These are phyloP conservation scores for Synergus gifuensis DNA, from an alignment of 2,888 invertebrate genomes.

Conservation along the genomic window DNA sequence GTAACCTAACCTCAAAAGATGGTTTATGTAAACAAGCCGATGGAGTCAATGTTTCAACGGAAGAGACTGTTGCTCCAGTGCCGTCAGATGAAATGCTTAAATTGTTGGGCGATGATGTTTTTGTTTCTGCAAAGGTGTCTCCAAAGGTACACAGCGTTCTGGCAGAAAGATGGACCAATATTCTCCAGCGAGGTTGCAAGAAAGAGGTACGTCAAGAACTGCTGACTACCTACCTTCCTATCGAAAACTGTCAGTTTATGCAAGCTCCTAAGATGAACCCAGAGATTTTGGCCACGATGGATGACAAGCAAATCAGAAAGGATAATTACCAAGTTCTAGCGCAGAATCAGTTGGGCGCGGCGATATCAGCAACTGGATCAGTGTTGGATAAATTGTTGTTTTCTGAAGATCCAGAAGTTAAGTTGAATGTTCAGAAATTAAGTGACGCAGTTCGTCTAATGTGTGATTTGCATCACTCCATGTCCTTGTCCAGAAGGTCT, in stretches of 20 bases:
- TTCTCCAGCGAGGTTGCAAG: background rate
- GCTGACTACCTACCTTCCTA: background rate
- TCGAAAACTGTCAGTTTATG: background rate
- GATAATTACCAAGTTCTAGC: background rate
- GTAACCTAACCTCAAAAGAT: too few relatives aligned
- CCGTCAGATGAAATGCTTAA: background rate
- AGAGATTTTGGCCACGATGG: background rate
- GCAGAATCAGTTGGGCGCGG: background rate
- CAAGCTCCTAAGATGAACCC: background rate
- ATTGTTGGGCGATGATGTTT: background rate
- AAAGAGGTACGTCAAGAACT: constrained; percentile 1
- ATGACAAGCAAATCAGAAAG: background rate
- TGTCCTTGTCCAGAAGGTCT: background rate
- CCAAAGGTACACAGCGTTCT: background rate
- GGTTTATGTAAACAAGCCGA: too few relatives aligned
- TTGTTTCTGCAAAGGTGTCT: background rate
- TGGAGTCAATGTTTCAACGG: too few relatives aligned
- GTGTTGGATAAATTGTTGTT: background rate
- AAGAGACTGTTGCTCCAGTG: too few relatives aligned
- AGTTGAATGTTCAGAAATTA: too few relatives aligned
- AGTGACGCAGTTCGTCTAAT: background rate
- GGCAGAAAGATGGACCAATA: background rate
- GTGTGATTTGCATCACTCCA: background rate
- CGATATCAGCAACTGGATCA: background rate
- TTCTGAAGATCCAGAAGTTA: background rate